Evolutionary conservation across 1,140 invertebrate genomes (phyloP).

Genomic region (Schlechtendalia chinensis): DNA sequence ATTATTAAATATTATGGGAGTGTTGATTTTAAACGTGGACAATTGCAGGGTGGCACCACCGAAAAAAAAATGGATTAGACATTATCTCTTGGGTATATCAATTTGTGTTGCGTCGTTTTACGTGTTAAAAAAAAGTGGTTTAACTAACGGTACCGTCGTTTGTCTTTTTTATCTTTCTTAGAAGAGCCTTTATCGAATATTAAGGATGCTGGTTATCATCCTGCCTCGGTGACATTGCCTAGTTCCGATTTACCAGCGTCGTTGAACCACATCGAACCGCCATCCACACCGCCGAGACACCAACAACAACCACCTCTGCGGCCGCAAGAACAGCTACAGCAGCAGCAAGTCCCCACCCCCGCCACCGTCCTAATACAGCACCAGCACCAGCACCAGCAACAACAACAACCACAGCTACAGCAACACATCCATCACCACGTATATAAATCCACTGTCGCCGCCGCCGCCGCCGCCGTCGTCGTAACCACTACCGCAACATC

Average conservation of each 20-base stretch:
- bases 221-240: slow-evolving; percentile 34
- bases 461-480: background rate
- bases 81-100: slow-evolving; percentile 59
- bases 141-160: background rate
- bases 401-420: background rate
- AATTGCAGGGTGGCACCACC: slow-evolving; percentile 59
- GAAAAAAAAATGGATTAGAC: slow-evolving; percentile 72
- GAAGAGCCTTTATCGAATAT: slow-evolving; percentile 39
- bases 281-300: slow-evolving; percentile 23
- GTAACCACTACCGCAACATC: background rate
- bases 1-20: slow-evolving; percentile 44
- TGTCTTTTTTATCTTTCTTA: background rate
- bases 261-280: slow-evolving; percentile 48
- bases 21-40: slow-evolving; percentile 52
- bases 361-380: background rate
- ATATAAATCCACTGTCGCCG: background rate
- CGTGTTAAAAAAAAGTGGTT: no score
- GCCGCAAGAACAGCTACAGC: background rate
- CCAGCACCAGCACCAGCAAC: background rate
- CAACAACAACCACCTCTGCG: slow-evolving; percentile 1
- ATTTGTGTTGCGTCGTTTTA: no score
- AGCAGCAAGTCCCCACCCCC: background rate
- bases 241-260: slow-evolving; percentile 41
- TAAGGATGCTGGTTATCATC: slow-evolving; percentile 40
- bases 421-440: background rate